Conservation (phyloP, 1,140 invertebrate species). For the Dryas iulia region DNA sequence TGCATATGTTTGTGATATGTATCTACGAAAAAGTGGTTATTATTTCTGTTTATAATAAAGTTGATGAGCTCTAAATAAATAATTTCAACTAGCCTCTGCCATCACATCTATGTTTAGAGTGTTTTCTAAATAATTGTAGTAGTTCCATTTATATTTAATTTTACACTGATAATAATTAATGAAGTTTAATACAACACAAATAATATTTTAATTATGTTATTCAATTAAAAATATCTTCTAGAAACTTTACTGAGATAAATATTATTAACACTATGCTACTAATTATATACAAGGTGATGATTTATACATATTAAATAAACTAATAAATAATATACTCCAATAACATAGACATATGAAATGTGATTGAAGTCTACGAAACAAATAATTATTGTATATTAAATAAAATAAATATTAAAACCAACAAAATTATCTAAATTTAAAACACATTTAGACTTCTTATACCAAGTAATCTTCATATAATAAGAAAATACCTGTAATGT, state of each 20-base stretch:
- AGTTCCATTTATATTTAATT: no score
- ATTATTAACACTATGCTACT: background rate
- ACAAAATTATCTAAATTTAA: background rate
- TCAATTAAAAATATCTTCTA: background rate
- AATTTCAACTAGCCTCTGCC: no score
- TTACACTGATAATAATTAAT: no score
- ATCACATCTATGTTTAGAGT: no score
- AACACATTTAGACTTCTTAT: background rate
- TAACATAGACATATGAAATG: background rate
- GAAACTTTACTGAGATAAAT: background rate
- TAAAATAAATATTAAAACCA: background rate
- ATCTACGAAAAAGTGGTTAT: no score
- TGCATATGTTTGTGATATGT: no score
- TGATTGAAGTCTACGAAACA: no score
- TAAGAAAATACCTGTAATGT: conserved; percentile 14
- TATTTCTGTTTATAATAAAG: no score
- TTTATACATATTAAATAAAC: background rate
- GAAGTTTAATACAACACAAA: no score
- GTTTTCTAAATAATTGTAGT: no score
- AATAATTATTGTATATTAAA: background rate
- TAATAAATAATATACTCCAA: no score
- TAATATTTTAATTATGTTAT: background rate
- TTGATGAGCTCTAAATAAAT: no score
- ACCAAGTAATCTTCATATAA: background rate
- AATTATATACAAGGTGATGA: background rate